phyloP scores from a whole-genome alignment of 2,797 vertebrate species.

The Cirrhinus molitorella region DNA sequence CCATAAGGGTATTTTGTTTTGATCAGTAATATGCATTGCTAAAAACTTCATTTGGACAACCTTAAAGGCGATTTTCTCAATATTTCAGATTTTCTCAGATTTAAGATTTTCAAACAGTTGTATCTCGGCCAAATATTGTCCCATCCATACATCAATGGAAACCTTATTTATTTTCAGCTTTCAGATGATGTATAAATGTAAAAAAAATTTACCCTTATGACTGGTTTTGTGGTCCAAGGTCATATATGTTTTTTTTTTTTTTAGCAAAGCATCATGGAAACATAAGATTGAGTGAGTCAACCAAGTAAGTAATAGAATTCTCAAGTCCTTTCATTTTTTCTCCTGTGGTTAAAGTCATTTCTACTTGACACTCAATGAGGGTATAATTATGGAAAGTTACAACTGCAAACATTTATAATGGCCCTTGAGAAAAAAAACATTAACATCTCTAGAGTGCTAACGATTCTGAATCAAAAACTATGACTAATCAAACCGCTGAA shows the following conservation, averaged over 20 bases:
- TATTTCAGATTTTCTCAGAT: too few species aligned
- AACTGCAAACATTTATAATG: slow-evolving; percentile 32
- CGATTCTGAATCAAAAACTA: slow-evolving; percentile 12
- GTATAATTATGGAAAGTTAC: slow-evolving; percentile 42
- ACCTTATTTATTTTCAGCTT: too few species aligned
- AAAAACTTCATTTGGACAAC: too few species aligned
- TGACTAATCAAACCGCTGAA: slow-evolving; percentile 29
- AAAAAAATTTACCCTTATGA: too few species aligned
- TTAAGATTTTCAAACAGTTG: too few species aligned
- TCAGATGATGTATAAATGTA: too few species aligned
- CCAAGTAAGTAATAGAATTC: background rate
- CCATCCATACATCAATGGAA: too few species aligned
- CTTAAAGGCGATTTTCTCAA: too few species aligned
- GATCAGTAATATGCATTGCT: too few species aligned
- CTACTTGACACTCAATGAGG: slow-evolving; percentile 17
- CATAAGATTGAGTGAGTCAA: background rate
- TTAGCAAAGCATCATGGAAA: background rate
- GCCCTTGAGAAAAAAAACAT: slow-evolving; percentile 44
- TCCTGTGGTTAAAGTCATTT: background rate
- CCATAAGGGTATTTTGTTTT: too few species aligned
- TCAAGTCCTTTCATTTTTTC: background rate
- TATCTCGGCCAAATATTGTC: too few species aligned
- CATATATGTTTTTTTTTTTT: background rate
- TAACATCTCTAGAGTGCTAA: slow-evolving; percentile 22
- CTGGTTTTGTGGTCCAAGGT: too few species aligned